Base-by-base conservation (phyloP, 2,797 vertebrate genomes). In the Threskiornis aethiopicus region DNA sequence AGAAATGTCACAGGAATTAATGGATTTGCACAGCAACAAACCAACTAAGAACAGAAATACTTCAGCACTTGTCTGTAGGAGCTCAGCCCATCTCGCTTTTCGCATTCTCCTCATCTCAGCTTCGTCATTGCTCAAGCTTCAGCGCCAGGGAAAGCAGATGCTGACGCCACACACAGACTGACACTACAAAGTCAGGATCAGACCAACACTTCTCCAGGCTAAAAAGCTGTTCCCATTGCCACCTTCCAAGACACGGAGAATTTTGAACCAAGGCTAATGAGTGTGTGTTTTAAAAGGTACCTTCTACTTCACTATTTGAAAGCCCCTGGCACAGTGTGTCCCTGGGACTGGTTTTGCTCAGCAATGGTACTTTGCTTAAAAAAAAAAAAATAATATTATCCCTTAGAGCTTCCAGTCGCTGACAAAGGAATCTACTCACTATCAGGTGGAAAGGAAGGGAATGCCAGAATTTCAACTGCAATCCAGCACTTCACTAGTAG, bases 161-260 rank as follows among this genome's bases (percentile, higher is more conserved):
- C 47, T 65, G 79, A 93, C 13, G 6, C 66, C 77, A 62, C 2
- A 10, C 58, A 62, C 73, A 92, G 62, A 66, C 58, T 82, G 93
- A 78, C 46, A 70, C 39, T 72, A 83, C 72, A 44, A 87, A 94
- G 80, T 88, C 83, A 90, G 77, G 70, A 89, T 80, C 5, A 1
- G 90, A 90, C 80, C 96, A 93, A 84, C 83, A 82, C 18, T 90
- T 87, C 92, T 90, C 51, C 84, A 72, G 66, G 84, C 86, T 95
- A 87, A 82, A 93, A 94, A 92, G 58, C 70, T 89, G 77, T 76
- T 96, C 67, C 51, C 31, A 24, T 24, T 87, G 46, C 14, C 77
- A 70, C 35, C 72, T 83, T 15, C 46, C 28, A 54, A 94, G 54
- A 39, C 37, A 46, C 0, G 3, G 37, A 61, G 44, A 58, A 72